phyloP scores from a whole-genome alignment of 2,113 vertebrate genomes.

The Damaliscus lunatus region DNA sequence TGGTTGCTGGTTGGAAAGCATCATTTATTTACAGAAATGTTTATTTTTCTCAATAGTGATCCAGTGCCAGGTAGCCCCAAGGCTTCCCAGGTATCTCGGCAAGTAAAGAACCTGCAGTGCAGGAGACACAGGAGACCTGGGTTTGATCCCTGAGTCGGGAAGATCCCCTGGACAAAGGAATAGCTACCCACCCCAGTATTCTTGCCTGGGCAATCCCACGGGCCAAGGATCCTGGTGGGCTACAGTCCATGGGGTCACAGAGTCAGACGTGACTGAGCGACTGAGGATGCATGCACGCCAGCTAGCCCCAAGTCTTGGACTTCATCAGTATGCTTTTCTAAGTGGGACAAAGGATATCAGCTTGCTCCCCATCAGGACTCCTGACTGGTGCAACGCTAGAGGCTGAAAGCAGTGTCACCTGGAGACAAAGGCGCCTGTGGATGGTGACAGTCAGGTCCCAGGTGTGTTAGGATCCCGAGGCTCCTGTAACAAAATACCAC shows the following conservation, averaged over 20 bases:
- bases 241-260: neutral
- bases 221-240: neutral
- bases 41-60: neutral
- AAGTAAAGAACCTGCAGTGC: neutral
- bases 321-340: neutral
- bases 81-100: neutral
- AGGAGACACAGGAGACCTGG: neutral
- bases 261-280: neutral
- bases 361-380: accelerated
- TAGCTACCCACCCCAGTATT: neutral
- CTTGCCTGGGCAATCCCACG: neutral
- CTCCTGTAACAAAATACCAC: accelerated
- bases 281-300: neutral
- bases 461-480: accelerated
- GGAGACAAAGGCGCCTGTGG: accelerated
- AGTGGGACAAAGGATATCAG: accelerated
- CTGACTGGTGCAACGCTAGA: neutral
- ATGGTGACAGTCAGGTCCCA: neutral
- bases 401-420: neutral
- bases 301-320: accelerated
- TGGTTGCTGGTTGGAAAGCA: neutral
- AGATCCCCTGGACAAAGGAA: neutral
- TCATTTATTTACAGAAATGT: neutral
- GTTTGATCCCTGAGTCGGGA: neutral
- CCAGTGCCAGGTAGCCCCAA: neutral